phyloP scores from a whole-genome alignment of 2,797 vertebrate genomes.

The Sarcoramphus papa region DNA sequence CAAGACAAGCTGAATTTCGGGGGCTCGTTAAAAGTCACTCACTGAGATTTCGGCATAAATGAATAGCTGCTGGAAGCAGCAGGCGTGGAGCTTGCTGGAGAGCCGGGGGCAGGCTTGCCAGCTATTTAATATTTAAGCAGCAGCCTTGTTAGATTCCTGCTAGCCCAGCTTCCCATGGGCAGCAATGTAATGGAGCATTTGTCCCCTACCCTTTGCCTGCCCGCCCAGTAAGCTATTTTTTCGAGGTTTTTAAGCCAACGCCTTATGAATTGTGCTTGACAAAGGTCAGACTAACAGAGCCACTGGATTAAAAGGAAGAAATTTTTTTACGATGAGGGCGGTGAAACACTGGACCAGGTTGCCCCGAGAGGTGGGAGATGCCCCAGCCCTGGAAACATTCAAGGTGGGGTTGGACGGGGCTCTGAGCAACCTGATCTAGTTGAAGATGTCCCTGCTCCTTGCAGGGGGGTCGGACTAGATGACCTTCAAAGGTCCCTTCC shows the following conservation, averaged over 20 bases:
- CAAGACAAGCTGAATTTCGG: neutral
- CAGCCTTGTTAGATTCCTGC: neutral
- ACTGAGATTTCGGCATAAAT: neutral
- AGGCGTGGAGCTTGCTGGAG: neutral
- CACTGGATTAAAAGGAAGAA: neutral
- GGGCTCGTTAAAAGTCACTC: neutral
- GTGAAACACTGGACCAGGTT: neutral
- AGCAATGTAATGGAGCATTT: neutral
- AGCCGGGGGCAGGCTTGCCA: neutral
- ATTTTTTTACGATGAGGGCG: accelerated
- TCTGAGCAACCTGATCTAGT: neutral
- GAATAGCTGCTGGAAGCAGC: neutral
- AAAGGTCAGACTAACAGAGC: neutral
- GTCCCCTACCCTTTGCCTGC: neutral
- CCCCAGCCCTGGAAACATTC: neutral
- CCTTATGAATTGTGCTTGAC: neutral
- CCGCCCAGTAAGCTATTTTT: neutral
- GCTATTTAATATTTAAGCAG: neutral
- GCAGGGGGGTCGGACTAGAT: too few relatives aligned
- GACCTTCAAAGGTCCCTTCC: neutral
- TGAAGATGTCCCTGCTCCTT: neutral
- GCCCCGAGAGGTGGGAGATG: neutral
- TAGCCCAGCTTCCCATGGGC: neutral
- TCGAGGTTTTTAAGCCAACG: neutral
- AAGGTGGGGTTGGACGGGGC: neutral